These are phyloP conservation scores for Nyleta sp. DNA, from an alignment of 2,888 invertebrate species.

Conservation along the genomic window DNA sequence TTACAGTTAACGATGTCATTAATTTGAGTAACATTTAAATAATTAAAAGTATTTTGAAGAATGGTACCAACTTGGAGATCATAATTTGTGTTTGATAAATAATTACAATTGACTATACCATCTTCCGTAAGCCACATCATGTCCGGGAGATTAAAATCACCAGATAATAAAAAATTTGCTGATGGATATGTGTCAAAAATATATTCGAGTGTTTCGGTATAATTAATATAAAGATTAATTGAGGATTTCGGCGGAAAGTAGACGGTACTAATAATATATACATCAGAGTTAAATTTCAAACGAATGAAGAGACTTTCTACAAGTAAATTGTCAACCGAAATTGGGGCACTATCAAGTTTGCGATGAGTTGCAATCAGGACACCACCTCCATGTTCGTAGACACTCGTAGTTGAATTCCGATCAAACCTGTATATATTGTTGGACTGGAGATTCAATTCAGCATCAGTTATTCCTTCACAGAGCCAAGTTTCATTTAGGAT, in stretches of 20 bases:
- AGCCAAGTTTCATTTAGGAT: conserved; percentile 12
- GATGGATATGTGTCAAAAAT: neutral
- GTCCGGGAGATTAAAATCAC: conserved; percentile 6
- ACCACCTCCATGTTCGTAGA: neutral
- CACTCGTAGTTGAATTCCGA: neutral
- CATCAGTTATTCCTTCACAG: neutral
- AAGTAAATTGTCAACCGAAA: no score
- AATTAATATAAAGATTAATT: neutral
- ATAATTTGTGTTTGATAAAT: neutral
- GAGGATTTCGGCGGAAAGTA: conserved; percentile 5
- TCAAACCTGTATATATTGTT: neutral
- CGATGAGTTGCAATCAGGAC: neutral
- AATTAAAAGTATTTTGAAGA: conserved; percentile 11
- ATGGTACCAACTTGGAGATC: neutral
- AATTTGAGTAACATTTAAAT: conserved; percentile 9
- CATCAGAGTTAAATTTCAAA: no score
- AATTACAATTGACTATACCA: neutral
- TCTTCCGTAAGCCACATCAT: neutral
- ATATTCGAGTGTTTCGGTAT: neutral
- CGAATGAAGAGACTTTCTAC: no score
- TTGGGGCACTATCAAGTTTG: neutral
- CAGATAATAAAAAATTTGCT: conserved; percentile 2
- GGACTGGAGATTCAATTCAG: neutral
- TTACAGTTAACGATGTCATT: neutral
- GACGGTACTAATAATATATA: neutral